Evolutionary conservation across 2,888 invertebrate genomes (phyloP).

Genomic region (Phalera bucephala): DNA sequence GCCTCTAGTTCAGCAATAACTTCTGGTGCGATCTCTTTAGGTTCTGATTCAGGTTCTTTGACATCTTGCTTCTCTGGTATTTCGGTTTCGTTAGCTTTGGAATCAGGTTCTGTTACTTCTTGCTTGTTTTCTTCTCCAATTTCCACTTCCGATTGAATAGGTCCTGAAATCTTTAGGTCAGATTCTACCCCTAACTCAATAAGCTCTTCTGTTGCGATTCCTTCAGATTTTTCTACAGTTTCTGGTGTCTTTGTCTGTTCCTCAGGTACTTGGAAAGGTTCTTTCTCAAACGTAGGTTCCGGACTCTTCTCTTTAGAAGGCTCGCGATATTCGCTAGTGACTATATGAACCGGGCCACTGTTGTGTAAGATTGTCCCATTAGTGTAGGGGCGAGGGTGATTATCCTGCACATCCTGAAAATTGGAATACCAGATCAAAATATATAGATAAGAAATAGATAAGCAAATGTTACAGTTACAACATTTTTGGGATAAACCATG

Average conservation of each 20-base stretch:
- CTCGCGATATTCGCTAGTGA: slow-evolving; percentile 65
- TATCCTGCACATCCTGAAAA: slow-evolving; percentile 69
- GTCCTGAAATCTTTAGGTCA: slow-evolving; percentile 14
- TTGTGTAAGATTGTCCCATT: slow-evolving; percentile 69
- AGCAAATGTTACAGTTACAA: too few species aligned
- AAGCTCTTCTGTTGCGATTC: too few species aligned
- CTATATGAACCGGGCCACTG: slow-evolving; percentile 68
- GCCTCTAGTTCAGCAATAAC: too few species aligned
- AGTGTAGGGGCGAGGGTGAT: slow-evolving; percentile 69
- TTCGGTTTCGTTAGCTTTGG: slow-evolving; percentile 8
- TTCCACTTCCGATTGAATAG: slow-evolving; percentile 8
- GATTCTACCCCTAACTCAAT: slow-evolving; percentile 13
- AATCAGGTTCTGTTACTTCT: slow-evolving; percentile 15
- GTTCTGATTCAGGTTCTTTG: slow-evolving; percentile 4
- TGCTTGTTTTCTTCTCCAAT: too few species aligned
- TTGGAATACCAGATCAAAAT: not conserved
- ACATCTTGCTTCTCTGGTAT: slow-evolving; percentile 1
- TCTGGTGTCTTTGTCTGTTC: slow-evolving; percentile 22
- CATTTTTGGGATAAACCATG: not conserved
- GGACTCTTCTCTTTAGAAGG: slow-evolving; percentile 45
- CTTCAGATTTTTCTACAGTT: slow-evolving; percentile 9
- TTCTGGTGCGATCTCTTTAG: too few species aligned
- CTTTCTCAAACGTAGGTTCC: slow-evolving; percentile 34
- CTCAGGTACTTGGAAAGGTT: slow-evolving; percentile 18
- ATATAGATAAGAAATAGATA: too few species aligned